Evolutionary conservation across 2,797 vertebrate species (phyloP).

Genomic region (Eutrigla gurnardus): DNA sequence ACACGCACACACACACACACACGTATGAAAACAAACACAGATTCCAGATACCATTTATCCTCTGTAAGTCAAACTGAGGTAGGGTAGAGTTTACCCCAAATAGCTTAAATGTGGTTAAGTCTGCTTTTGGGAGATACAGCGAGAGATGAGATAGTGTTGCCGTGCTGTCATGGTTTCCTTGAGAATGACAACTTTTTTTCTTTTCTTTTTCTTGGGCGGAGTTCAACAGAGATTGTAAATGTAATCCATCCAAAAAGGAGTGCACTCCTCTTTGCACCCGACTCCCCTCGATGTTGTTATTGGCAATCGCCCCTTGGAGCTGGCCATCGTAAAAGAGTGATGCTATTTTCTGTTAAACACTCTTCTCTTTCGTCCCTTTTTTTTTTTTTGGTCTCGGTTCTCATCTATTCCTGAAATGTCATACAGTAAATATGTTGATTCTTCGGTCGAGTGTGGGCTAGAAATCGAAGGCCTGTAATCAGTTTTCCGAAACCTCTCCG

Average conservation of each 20-base stretch:
- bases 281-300: conserved; percentile 76
- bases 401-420: conserved; percentile 77
- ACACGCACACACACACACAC: not conserved
- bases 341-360: conserved; percentile 76
- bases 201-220: conserved; percentile 38
- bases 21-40: conserved; percentile 68
- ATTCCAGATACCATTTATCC: conserved; percentile 70
- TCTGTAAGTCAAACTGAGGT: conserved; percentile 61
- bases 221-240: conserved; percentile 74
- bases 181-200: conserved; percentile 56
- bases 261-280: conserved; percentile 61
- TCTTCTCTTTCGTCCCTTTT: conserved; percentile 22
- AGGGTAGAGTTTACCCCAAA: conserved; percentile 48
- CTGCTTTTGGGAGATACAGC: conserved; percentile 58
- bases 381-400: conserved; percentile 39
- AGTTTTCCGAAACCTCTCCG: conserved; percentile 75
- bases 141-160: conserved; percentile 56
- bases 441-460: conserved; percentile 74
- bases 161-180: conserved; percentile 40
- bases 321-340: conserved; percentile 71
- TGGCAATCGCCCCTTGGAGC: conserved; percentile 64
- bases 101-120: conserved; percentile 46
- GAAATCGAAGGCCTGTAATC: conserved; percentile 80
- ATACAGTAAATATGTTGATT: conserved; percentile 77
- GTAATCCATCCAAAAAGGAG: conserved; percentile 71